These are phyloP conservation scores for Zygothrica quintamaculata DNA, from an alignment of 2,888 invertebrate species.

Conservation along the genomic window DNA sequence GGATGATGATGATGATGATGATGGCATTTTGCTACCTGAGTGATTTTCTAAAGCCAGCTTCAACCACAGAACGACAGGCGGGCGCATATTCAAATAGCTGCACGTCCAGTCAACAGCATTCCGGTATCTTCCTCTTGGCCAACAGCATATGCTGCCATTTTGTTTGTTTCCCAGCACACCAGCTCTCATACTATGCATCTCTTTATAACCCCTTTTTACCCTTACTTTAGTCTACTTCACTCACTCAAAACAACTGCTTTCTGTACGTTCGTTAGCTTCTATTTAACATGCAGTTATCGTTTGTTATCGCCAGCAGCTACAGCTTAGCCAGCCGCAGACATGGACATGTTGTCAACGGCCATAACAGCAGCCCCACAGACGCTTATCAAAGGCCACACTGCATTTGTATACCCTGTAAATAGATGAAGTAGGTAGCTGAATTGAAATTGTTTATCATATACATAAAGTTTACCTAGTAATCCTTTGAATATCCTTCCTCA, in stretches of 20 bases:
- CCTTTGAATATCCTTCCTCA: too few relatives aligned
- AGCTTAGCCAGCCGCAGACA: constrained; percentile 57
- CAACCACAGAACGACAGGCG: constrained; percentile 36
- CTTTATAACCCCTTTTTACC: background rate
- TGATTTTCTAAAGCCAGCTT: constrained; percentile 80
- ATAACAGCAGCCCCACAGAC: constrained; percentile 25
- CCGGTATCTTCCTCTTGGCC: constrained; percentile 31
- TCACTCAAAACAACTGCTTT: constrained; percentile 7
- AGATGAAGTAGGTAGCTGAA: too few relatives aligned
- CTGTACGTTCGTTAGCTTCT: constrained; percentile 72
- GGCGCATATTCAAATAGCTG: constrained; percentile 81
- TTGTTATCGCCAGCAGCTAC: constrained; percentile 83
- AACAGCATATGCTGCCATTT: constrained; percentile 62
- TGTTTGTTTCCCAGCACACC: constrained; percentile 48
- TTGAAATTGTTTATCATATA: too few relatives aligned
- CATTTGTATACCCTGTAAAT: constrained; percentile 30
- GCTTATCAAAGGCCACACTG: constrained; percentile 6
- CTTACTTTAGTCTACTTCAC: background rate
- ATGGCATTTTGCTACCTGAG: constrained; percentile 80
- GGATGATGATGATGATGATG: constrained; percentile 60
- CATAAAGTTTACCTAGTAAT: too few relatives aligned
- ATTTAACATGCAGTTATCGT: constrained; percentile 84
- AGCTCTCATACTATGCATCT: too few relatives aligned
- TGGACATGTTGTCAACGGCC: constrained; percentile 71
- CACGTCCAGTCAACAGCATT: constrained; percentile 54